Percentiles rank a stretch among this genome's conserved stretches.
These are phyloP conservation scores for Premnoplex brunnescens DNA, from an alignment of 2,797 vertebrate genomes.

Conservation along the genomic window DNA sequence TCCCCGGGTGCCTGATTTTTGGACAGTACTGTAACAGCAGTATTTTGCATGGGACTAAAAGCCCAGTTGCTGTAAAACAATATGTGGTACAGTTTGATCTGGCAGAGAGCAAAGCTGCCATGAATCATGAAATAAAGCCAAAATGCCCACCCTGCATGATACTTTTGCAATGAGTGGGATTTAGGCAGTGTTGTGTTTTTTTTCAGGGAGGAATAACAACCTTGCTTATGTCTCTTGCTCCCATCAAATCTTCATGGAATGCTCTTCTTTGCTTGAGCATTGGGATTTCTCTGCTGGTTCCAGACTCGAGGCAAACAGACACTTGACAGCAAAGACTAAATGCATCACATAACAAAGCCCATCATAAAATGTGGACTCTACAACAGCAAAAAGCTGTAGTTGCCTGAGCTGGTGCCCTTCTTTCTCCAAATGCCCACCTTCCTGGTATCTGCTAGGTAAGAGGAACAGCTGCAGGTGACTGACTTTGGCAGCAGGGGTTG, in stretches of 20 bases:
- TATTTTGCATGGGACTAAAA: not conserved
- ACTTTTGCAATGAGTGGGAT: not conserved
- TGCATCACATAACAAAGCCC: not conserved
- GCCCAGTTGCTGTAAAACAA: not conserved
- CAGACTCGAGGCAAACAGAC: not conserved
- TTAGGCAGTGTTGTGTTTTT: not conserved
- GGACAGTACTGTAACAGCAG: not conserved
- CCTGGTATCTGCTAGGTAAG: not conserved
- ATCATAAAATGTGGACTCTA: not conserved
- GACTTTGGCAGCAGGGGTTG: not conserved
- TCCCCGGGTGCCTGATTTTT: not conserved
- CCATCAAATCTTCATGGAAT: not conserved
- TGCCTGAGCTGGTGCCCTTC: not conserved
- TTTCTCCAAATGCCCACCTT: not conserved
- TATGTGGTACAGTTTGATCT: not conserved
- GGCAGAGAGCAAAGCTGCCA: not conserved
- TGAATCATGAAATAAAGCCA: not conserved
- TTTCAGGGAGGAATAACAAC: not conserved
- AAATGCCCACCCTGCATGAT: not conserved
- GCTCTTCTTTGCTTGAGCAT: not conserved
- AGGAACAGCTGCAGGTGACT: not conserved
- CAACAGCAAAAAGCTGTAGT: not conserved
- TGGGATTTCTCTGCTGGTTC: not conserved
- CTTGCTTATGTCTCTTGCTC: not conserved
- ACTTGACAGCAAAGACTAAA: not conserved